Evolutionary conservation across 1,140 invertebrate species (phyloP).

Genomic region (Drosophila elegans): DNA sequence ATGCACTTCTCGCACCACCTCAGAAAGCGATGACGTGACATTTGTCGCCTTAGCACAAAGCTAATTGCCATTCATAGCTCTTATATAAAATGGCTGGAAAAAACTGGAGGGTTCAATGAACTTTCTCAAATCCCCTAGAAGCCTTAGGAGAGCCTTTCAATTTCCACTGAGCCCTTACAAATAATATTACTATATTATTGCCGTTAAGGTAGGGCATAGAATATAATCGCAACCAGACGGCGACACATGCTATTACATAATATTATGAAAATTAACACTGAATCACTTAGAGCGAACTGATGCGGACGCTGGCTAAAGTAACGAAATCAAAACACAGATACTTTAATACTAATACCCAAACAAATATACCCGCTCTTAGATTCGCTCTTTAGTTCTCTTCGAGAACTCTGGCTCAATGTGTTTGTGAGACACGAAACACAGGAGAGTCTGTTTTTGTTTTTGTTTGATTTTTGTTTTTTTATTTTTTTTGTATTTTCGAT

Average conservation of each 20-base stretch:
- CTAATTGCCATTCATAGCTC: conserved; percentile 17
- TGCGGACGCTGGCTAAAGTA: conserved; percentile 68
- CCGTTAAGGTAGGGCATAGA: conserved; percentile 6
- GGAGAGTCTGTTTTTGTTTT: conserved; percentile 17
- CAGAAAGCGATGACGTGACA: conserved; percentile 36
- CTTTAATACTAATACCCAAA: conserved; percentile 1
- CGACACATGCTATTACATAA: conserved; percentile 78
- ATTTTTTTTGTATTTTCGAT: conserved; percentile 34
- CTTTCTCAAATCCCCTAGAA: conserved; percentile 15
- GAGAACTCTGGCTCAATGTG: conserved; percentile 36
- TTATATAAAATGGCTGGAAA: conserved; percentile 25
- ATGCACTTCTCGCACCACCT: conserved; percentile 24
- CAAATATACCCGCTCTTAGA: conserved; percentile 4
- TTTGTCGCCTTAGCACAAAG: conserved; percentile 35
- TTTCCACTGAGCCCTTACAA: too few species aligned
- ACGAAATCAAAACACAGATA: conserved; percentile 73
- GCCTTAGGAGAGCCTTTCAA: neutral
- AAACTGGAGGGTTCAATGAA: conserved; percentile 28
- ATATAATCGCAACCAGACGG: conserved; percentile 2
- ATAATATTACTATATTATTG: neutral
- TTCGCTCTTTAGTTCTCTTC: conserved; percentile 37
- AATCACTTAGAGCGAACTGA: conserved; percentile 63
- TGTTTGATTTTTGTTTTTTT: conserved; percentile 33
- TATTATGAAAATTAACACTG: conserved; percentile 84
- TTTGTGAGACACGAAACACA: conserved; percentile 7